Base-by-base conservation (phyloP, 2,113 vertebrate genomes). In the Corvus cornix region DNA sequence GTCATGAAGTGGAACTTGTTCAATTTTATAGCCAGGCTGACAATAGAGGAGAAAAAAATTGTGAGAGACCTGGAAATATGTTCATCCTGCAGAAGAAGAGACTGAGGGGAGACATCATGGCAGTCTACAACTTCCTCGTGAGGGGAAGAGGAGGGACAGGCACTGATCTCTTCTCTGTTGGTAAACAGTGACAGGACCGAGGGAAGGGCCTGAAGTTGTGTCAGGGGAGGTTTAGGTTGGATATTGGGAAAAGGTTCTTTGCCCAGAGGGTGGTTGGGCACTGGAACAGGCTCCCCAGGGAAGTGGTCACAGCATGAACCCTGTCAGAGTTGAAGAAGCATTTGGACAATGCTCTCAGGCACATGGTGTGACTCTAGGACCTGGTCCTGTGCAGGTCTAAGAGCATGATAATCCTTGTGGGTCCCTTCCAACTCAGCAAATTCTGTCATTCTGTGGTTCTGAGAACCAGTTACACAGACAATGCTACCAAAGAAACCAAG, bases 241-340 rank as follows among this genome's bases (percentile, higher is more conserved):
- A 19, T 17, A 13, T 44, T 8, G 44, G 26, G 0, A 3, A 37
- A 44, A 51, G 7, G 0, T 51, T 67, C 11, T 67, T 51, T 3
- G 1, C 13, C 21, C 31, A 51, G 31, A 26, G 26, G 35, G 17
- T 68, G 31, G 1, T 0, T 68, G 31, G 10, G 11, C 31, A 27
- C 17, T 68, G 37, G 37, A 44, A 33, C 22, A 68, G 37, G 14
- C 9, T 68, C 2, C 6, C 17, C 17, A 68, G 17, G 26, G 44
- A 1, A 26, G 16, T 1, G 37, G 6, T 31, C 53, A 77, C 14
- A 60, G 33, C 26, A 14, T 6, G 7, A 67, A 13, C 2, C 3
- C 37, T 59, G 44, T 6, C 6, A 11, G 21, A 68, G 4, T 7
- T 35, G 3, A 59, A 51, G 13, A 51, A 37, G 27, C 11, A 12